phyloP scores from a whole-genome alignment of 2,888 invertebrate genomes.

The Gerris lacustris region DNA sequence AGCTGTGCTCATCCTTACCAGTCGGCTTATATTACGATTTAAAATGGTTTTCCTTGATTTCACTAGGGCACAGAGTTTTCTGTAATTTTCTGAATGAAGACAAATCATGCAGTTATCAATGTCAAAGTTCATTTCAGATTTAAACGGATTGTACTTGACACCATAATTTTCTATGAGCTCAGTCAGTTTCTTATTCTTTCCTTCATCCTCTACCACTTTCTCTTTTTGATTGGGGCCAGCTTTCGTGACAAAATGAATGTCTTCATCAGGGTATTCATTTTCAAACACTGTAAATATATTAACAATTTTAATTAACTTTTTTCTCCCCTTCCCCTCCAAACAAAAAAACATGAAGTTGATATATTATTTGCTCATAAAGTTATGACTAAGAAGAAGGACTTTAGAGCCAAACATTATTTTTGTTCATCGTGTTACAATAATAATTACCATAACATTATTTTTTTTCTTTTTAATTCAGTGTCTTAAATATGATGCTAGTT shows the following conservation, averaged over 20 bases:
- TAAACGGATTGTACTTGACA: background rate
- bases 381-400: too few relatives aligned
- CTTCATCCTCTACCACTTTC: background rate
- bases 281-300: background rate
- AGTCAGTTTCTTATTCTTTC: background rate
- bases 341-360: too few relatives aligned
- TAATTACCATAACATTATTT: too few relatives aligned
- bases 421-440: too few relatives aligned
- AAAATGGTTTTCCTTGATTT: background rate
- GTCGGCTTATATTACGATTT: background rate
- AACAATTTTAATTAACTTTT: background rate
- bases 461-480: too few relatives aligned
- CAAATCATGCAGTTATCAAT: background rate
- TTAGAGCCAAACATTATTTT: too few relatives aligned
- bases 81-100: background rate
- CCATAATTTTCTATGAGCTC: background rate
- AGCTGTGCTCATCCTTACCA: background rate
- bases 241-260: background rate
- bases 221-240: background rate
- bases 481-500: too few relatives aligned
- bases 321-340: too few relatives aligned
- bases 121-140: background rate
- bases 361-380: too few relatives aligned
- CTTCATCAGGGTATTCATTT: slow-evolving; percentile 2
- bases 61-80: background rate